Evolutionary conservation across 2,888 invertebrate genomes (phyloP).

Genomic region (Linhomoeus sp.): DNA sequence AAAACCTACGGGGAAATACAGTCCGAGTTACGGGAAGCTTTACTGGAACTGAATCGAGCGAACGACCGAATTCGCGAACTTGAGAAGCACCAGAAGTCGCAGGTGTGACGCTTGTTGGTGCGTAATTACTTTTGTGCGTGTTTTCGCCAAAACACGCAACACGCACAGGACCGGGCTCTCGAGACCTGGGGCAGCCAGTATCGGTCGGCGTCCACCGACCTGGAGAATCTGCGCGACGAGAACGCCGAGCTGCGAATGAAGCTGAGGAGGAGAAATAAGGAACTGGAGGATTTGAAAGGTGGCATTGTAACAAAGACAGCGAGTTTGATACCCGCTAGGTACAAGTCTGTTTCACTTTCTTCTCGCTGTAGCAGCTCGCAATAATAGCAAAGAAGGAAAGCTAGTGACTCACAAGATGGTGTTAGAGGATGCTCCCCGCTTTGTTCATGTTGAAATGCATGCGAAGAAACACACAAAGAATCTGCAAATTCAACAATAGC

Average conservation of each 20-base stretch:
- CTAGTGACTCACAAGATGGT: no score
- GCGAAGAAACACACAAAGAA: no score
- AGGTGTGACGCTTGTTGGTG: constrained; percentile 8
- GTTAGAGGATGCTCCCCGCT: no score
- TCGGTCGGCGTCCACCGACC: constrained; percentile 11
- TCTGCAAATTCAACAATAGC: no score
- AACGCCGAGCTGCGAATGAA: constrained; percentile 18
- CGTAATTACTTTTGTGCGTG: no score
- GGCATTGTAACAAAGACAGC: no score
- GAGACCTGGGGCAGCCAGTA: constrained; percentile 19
- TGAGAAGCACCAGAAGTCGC: constrained; percentile 15
- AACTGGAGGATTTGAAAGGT: constrained; percentile 17
- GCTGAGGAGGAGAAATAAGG: constrained; percentile 16
- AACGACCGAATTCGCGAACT: constrained; percentile 13
- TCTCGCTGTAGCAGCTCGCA: no score
- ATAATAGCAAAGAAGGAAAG: no score
- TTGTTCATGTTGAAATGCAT: no score
- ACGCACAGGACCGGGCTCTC: constrained; percentile 13
- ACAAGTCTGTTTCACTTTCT: no score
- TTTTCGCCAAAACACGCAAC: no score
- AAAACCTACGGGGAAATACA: constrained; percentile 13
- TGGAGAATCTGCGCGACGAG: constrained; percentile 18
- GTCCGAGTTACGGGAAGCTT: constrained; percentile 11
- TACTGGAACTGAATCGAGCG: constrained; percentile 15
- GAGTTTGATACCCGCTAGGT: no score